Evolutionary conservation across 2,888 invertebrate genomes (phyloP).

Genomic region (Anoncus sp.): DNA sequence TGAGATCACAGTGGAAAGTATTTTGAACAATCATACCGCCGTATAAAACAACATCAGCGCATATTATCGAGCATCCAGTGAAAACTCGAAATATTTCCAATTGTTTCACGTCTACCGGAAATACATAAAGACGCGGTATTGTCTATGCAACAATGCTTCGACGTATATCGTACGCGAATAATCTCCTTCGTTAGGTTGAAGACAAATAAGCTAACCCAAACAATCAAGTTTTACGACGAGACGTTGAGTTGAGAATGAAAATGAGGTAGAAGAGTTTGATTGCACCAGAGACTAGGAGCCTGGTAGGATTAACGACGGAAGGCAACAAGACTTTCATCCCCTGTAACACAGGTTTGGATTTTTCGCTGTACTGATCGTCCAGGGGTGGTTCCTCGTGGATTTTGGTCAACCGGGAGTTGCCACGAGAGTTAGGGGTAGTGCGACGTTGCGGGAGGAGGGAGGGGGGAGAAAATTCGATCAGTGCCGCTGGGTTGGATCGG

Average conservation of each 20-base stretch:
- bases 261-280: conserved; percentile 63
- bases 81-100: no score
- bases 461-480: conserved; percentile 76
- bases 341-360: conserved; percentile 22
- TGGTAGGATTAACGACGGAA: conserved; percentile 46
- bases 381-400: conserved; percentile 35
- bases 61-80: no score
- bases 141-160: neutral
- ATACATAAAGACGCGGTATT: neutral
- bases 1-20: conserved; percentile 2
- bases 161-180: neutral
- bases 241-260: conserved; percentile 74
- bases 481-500: conserved; percentile 62
- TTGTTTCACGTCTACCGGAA: no score
- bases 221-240: conserved; percentile 72
- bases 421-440: conserved; percentile 38
- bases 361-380: conserved; percentile 14
- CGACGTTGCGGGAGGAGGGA: conserved; percentile 43
- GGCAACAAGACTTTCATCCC: conserved; percentile 54
- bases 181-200: neutral
- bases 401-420: conserved; percentile 49
- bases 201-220: no score
- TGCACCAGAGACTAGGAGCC: conserved; percentile 31
- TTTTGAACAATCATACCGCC: no score
- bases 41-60: no score